phyloP scores from a whole-genome alignment of 2,113 vertebrate genomes.

The Regulus satrapa region DNA sequence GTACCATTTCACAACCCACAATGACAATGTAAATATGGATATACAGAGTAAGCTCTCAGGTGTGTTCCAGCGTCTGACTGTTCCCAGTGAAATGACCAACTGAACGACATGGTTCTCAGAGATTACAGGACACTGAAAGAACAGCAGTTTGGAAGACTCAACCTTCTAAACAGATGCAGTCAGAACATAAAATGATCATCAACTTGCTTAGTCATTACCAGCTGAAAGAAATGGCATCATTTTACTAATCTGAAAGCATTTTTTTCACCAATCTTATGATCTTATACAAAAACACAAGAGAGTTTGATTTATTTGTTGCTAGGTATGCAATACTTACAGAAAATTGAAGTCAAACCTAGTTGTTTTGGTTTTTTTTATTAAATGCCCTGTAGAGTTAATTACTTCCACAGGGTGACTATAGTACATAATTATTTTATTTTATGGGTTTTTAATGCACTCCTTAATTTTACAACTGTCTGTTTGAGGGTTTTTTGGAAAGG shows the following conservation, averaged over 20 bases:
- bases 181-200: not conserved
- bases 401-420: not conserved
- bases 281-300: not conserved
- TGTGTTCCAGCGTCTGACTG: not conserved
- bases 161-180: not conserved
- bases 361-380: not conserved
- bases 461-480: constrained; percentile 1
- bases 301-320: constrained; percentile 8
- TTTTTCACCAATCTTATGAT: not conserved
- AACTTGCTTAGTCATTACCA: not conserved
- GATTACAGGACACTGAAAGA: rapidly evolving
- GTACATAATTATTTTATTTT: not conserved
- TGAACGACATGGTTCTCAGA: not conserved
- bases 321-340: not conserved
- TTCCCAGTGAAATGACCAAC: not conserved
- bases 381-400: not conserved
- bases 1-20: not conserved
- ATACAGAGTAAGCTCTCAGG: not conserved
- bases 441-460: constrained; percentile 7
- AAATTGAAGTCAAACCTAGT: not conserved
- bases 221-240: not conserved
- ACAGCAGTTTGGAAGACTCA: not conserved
- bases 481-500: not conserved
- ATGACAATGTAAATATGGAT: not conserved
- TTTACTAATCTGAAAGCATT: not conserved